Base-by-base conservation (phyloP, 2,888 invertebrate genomes). In the Eudiplozoon nipponicum region DNA sequence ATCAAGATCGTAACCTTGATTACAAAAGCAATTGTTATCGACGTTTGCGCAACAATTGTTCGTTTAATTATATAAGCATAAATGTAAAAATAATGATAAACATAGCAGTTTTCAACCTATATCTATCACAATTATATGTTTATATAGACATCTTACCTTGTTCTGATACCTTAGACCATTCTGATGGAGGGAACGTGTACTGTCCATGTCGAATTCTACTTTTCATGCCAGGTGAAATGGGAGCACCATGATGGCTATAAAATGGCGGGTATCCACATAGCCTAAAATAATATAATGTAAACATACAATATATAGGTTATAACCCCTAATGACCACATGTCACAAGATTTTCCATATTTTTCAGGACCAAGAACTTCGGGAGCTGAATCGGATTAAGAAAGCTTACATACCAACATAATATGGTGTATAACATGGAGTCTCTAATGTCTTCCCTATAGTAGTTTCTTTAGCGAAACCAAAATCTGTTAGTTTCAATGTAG, bases 381-480 rank as follows among this genome's bases (percentile, higher is more conserved):
- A 38, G 70, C 68, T 67, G 61, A 5, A 64, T 56, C n/a, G 20
- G 20, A 9, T 9, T 42, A 22, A 36, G 40, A 17, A 36, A 34
- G 18, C 18, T 39, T 38, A 38, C 68, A 61, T 57, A 71, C 72
- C 81, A 51, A 86, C 90, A 63, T 94, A 94, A 56, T 94, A 90
- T 0, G 94, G 94, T 7, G 94, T 94, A 53, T 90, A 94, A 55
- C 94, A 94, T 0, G 94, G 90, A 0, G 94, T 94, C 57, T 84
- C 78, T 40, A 94, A 60, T 0, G 78, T 75, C 50, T 80, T 76
- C 39, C 73, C 72, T 15, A 70, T 66, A 23, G 68, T 66, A 0
- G 77, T 78, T 60, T 81, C 80, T 58, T 94, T 94, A 11, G 94
- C 90, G 63, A 98, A 94, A 5, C 94, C 94, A 60, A 98, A 98